Conservation (phyloP, 2,888 invertebrate species). For the Nemotelus pantherinus region DNA sequence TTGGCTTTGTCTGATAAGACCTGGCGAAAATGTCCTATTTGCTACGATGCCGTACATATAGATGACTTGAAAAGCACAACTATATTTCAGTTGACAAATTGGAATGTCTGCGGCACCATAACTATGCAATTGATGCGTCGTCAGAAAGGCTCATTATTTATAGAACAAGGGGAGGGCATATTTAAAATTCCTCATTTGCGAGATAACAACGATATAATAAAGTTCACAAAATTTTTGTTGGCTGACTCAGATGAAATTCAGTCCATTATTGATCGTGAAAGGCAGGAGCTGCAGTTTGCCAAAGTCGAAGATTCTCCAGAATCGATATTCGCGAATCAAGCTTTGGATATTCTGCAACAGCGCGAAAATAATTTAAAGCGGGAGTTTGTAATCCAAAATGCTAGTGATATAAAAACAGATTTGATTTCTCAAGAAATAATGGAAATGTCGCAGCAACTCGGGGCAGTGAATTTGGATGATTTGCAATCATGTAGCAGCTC, state of each 20-base stretch:
- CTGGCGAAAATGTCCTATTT: constrained; percentile 91
- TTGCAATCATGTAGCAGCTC: background rate
- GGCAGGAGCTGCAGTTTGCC: constrained; percentile 72
- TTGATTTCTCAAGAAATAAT: background rate
- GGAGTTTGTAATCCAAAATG: background rate
- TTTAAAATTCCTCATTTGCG: constrained; percentile 63
- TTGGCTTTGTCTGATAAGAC: constrained; percentile 84
- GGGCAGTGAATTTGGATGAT: background rate
- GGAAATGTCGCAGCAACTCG: constrained; percentile 9
- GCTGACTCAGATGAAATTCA: constrained; percentile 75
- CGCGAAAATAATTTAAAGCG: constrained; percentile 55
- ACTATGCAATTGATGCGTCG: constrained; percentile 87
- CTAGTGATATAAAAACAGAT: background rate
- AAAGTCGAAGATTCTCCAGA: constrained; percentile 82
- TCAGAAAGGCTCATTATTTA: constrained; percentile 70
- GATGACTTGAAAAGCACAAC: constrained; percentile 83
- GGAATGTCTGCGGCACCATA: constrained; percentile 72
- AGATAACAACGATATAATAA: constrained; percentile 67
- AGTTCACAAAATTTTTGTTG: constrained; percentile 79
- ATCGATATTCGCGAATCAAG: constrained; percentile 85
- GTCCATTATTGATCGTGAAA: constrained; percentile 79
- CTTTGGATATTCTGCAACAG: constrained; percentile 72
- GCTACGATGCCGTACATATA: constrained; percentile 82
- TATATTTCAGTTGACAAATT: constrained; percentile 59
- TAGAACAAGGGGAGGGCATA: constrained; percentile 58